phyloP scores from a whole-genome alignment of 2,797 vertebrate genomes.

The Rhynchotus rufescens region DNA sequence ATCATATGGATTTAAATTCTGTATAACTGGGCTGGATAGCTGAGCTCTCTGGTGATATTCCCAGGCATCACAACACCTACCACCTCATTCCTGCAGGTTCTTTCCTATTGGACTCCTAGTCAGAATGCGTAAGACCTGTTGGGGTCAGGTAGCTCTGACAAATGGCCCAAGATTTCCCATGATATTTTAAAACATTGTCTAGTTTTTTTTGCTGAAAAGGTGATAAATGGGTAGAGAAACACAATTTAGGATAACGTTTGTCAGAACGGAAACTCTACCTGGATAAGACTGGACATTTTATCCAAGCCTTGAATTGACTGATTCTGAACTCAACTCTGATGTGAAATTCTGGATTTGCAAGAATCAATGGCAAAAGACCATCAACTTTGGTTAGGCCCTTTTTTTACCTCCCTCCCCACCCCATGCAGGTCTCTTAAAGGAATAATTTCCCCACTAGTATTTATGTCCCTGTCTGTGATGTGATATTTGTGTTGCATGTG shows the following conservation, averaged over 20 bases:
- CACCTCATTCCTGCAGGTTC: not conserved
- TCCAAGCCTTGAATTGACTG: not conserved
- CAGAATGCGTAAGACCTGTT: not conserved
- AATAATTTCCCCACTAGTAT: not conserved
- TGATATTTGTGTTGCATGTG: not conserved
- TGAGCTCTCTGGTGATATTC: not conserved
- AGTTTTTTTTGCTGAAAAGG: not conserved
- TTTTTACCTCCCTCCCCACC: not conserved
- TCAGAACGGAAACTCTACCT: not conserved
- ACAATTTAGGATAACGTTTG: rapidly evolving
- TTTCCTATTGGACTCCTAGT: not conserved
- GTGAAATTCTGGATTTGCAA: not conserved
- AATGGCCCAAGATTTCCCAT: not conserved
- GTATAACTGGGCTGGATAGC: not conserved
- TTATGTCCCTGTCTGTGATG: not conserved
- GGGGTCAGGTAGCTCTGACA: not conserved
- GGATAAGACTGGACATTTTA: not conserved
- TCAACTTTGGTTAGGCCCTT: not conserved
- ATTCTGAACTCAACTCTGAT: not conserved
- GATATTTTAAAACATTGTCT: not conserved
- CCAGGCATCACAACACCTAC: not conserved
- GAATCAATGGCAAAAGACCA: not conserved
- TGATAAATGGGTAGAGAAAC: not conserved
- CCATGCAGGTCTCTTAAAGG: not conserved
- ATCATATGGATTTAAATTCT: not conserved